Percentiles rank a stretch among this genome's conserved stretches.
These are phyloP conservation scores for Acanthopleura granulata DNA, from an alignment of 2,888 invertebrate species.

Conservation along the genomic window DNA sequence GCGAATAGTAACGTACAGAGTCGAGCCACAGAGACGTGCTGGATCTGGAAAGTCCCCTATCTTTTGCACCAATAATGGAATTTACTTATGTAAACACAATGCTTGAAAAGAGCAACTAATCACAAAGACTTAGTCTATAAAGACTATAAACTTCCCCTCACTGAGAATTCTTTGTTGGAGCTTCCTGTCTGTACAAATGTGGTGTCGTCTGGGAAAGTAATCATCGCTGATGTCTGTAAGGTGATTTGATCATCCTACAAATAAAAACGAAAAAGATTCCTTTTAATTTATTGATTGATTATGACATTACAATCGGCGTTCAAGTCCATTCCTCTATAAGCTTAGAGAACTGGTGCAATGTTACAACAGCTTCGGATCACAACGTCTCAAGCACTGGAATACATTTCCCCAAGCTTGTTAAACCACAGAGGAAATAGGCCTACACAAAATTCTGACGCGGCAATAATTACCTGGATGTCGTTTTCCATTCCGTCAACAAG, in stretches of 20 bases:
- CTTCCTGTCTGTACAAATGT: background rate
- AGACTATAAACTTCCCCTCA: background rate
- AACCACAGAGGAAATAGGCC: too few relatives aligned
- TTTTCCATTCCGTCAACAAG: background rate
- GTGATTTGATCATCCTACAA: background rate
- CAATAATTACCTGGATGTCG: background rate
- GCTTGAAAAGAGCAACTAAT: background rate
- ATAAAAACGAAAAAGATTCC: background rate
- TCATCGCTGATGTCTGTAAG: background rate
- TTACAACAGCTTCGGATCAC: too few relatives aligned
- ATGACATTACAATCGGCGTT: background rate
- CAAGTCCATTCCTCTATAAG: background rate
- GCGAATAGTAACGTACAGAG: too few relatives aligned
- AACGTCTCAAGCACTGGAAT: too few relatives aligned
- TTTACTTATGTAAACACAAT: background rate
- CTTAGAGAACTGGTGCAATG: too few relatives aligned
- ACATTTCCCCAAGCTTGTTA: too few relatives aligned
- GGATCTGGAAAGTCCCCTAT: too few relatives aligned
- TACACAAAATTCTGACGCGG: too few relatives aligned
- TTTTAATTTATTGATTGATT: background rate
- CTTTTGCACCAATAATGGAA: background rate
- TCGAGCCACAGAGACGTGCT: too few relatives aligned
- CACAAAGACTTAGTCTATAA: background rate
- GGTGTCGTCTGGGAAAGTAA: background rate
- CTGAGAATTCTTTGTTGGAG: background rate